Conservation (phyloP, 2,113 vertebrate genomes). For the Piprites chloris region DNA sequence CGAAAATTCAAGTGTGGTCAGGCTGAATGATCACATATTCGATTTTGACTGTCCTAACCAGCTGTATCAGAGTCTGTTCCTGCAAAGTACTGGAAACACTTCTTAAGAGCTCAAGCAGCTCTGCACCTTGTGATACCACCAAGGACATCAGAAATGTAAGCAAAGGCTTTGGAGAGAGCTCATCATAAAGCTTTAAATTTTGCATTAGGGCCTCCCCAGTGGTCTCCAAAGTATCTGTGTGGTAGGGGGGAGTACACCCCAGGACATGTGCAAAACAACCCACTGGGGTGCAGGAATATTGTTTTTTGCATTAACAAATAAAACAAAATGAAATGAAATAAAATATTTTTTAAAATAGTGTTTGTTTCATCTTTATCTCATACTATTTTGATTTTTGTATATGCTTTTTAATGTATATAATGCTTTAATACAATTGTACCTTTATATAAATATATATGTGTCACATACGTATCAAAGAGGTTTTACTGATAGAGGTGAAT, state of each 20-base stretch:
- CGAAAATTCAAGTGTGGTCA: neutral
- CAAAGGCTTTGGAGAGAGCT: neutral
- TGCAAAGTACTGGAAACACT: neutral
- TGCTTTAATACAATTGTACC: neutral
- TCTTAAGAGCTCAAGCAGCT: neutral
- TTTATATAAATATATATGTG: no score
- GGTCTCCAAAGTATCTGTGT: neutral
- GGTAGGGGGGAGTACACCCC: accelerated
- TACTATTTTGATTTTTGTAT: neutral
- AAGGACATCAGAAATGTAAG: neutral
- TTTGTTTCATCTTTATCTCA: neutral
- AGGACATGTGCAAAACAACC: neutral
- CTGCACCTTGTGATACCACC: neutral
- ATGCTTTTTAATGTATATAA: neutral
- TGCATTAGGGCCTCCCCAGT: neutral
- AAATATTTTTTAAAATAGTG: neutral
- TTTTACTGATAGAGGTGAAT: neutral
- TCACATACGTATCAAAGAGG: neutral
- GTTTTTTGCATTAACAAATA: neutral
- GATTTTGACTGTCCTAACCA: neutral
- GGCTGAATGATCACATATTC: neutral
- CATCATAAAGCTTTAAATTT: neutral
- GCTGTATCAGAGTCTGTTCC: neutral
- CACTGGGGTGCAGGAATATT: neutral
- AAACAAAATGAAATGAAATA: neutral